Base-by-base conservation (phyloP, 2,797 vertebrate species). In the Sciaenops ocellatus region DNA sequence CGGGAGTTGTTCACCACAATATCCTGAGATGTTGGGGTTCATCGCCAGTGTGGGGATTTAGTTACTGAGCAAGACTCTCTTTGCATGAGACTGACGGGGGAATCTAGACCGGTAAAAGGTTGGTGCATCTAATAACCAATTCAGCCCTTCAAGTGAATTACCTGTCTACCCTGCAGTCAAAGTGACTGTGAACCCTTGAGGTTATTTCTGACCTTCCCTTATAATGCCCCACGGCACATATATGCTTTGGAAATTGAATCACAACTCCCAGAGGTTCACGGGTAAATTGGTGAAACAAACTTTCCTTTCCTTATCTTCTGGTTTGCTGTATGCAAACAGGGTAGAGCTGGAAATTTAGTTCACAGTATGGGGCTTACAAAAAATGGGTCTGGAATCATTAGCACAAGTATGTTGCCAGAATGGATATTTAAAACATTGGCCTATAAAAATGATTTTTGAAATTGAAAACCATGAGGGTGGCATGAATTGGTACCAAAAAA, bases 241-340 rank as follows among this genome's bases (percentile, higher is more conserved):
- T 90, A 75, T 85, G 86, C 76, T 82, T 89, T 87, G 73, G 74
- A 95, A 95, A 96, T 92, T 94, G 92, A 96, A 94, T 94, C 94
- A 74, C 90, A 91, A 93, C 91, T 96, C 90, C 93, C 82, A 85
- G 73, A 85, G 90, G 85, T 87, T 81, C 88, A 87, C 90, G 92
- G 86, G 84, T 93, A 95, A 95, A 96, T 93, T 90, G 89, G 78
- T 84, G 76, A 90, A 95, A 93, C 92, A 69, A 79, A 84, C 57
- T 69, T 78, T 91, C 85, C 86, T 92, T 92, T 78, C 15, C 42
- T 7, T 56, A 87, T 88, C 82, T 90, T 70, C 82, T 86, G 55
- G 52, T 65, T 46, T 34, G 28, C 24, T 30, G 20, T 34, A 20
- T 1, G 6, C 55, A 69, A 73, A 66, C 62, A 68, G 28, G 38